Base-by-base conservation (phyloP, 2,888 invertebrate genomes). In the Agonopterix alstromeriana region DNA sequence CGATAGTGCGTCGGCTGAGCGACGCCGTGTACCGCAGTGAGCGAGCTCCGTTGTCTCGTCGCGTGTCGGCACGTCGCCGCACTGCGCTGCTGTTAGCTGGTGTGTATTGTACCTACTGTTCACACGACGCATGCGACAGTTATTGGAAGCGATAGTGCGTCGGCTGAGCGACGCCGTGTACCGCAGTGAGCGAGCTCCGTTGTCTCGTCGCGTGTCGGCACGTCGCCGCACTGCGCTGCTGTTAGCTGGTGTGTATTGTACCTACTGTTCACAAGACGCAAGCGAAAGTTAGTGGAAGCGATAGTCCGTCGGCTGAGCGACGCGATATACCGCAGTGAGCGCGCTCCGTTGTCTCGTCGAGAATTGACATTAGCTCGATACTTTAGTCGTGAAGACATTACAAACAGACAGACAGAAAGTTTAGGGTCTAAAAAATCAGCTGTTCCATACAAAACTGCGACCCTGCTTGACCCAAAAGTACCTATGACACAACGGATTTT, bases 21-120 rank as follows among this genome's bases (percentile, higher is more conserved):
- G 77, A 75, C 35, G 85, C 82, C 0, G 83, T 87, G 57, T 87
- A 86, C 61, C 67, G 77, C 12, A 77, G 70, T 7, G 83, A 82
- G 42, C 59, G 77, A 9, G 69, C 74, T 17, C 79, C 83, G 7
- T 61, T 79, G 1, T 58, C 76, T 0, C 63, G 82, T 0, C 65
- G 77, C 0, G 63, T 75, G 38, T 82, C 84, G 0, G 82, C 85
- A 0, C 56, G 85, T 0, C 60, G 85, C 0, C 71, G 83, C 0
- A 77, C 85, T 1, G 82, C 83, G 0, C 55, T 84, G 4, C 48
- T 86, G 38, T 54, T 86, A 2, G 82, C 85, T 1, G 85, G 86
- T 83, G n/a, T 10, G 8, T 10, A 27, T 27, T 27, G 27, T 27
- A 27, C 1, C 3, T 27, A 27, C 3, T 27, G 5, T 27, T 27